phyloP scores from a whole-genome alignment of 1,140 invertebrate genomes.

The Eriocheir sinensis region DNA sequence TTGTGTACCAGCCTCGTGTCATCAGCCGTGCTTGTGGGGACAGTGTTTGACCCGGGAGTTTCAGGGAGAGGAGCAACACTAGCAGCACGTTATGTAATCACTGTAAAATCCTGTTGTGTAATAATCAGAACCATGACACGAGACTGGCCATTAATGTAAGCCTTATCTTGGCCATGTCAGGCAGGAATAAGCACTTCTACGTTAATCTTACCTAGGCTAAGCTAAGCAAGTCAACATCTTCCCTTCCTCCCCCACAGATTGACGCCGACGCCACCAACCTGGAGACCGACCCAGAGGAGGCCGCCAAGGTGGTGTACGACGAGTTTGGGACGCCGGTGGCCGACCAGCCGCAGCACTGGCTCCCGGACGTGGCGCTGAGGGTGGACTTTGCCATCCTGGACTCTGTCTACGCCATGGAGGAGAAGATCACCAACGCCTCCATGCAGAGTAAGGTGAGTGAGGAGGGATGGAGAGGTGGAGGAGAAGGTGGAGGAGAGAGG shows the following conservation, averaged over 20 bases:
- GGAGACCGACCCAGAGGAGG: constrained; percentile 77
- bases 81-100: too few species aligned
- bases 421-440: constrained; percentile 94
- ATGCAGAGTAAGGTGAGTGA: constrained; percentile 89
- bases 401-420: constrained; percentile 95
- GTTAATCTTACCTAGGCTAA: background rate
- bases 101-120: too few species aligned
- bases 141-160: too few species aligned
- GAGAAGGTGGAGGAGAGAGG: background rate
- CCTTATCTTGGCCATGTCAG: too few species aligned
- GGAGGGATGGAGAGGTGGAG: background rate
- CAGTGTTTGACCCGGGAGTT: too few species aligned
- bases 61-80: too few species aligned
- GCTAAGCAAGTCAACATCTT: background rate
- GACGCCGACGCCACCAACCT: constrained; percentile 80
- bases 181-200: background rate
- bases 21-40: too few species aligned
- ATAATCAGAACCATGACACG: too few species aligned
- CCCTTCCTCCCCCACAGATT: constrained; percentile 47
- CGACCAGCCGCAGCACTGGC: constrained; percentile 84
- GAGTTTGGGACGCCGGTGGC: constrained; percentile 80
- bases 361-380: constrained; percentile 87
- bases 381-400: constrained; percentile 92
- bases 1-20: too few species aligned
- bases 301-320: constrained; percentile 76